Conservation (phyloP, 2,888 invertebrate species). For the Hyposoter dolosus region DNA sequence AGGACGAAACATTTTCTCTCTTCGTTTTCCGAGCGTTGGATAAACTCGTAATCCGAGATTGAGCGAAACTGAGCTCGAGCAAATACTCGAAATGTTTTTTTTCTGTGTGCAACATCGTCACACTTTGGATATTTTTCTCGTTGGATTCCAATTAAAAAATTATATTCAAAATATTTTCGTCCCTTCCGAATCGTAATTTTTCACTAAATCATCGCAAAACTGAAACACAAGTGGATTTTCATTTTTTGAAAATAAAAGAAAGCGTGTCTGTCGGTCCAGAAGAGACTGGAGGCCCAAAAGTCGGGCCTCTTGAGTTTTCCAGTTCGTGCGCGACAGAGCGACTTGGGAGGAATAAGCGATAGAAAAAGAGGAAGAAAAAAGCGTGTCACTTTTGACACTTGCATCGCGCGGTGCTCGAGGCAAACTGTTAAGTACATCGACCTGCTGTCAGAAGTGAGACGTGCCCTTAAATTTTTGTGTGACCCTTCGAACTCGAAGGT, state of each 20-base stretch:
- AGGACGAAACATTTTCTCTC: slow-evolving; percentile 37
- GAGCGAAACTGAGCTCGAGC: slow-evolving; percentile 50
- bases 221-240: background rate
- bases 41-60: slow-evolving; percentile 52
- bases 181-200: no score
- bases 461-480: slow-evolving; percentile 6
- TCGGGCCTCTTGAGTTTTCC: slow-evolving; percentile 28
- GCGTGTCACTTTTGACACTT: slow-evolving; percentile 78
- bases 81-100: slow-evolving; percentile 50
- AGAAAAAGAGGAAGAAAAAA: slow-evolving; percentile 68
- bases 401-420: slow-evolving; percentile 67
- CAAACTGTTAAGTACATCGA: slow-evolving; percentile 70
- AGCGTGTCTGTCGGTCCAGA: slow-evolving; percentile 1
- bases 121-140: slow-evolving; percentile 8
- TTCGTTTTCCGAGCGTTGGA: background rate
- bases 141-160: slow-evolving; percentile 14
- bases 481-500: slow-evolving; percentile 23
- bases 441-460: slow-evolving; percentile 75
- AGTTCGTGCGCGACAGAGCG: slow-evolving; percentile 14
- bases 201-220: no score
- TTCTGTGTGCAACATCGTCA: slow-evolving; percentile 2
- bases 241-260: background rate
- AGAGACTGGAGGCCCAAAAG: background rate
- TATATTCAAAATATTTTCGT: background rate
- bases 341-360: background rate